phyloP scores from a whole-genome alignment of 2,888 invertebrate genomes.

The Nomada hirtipes region DNA sequence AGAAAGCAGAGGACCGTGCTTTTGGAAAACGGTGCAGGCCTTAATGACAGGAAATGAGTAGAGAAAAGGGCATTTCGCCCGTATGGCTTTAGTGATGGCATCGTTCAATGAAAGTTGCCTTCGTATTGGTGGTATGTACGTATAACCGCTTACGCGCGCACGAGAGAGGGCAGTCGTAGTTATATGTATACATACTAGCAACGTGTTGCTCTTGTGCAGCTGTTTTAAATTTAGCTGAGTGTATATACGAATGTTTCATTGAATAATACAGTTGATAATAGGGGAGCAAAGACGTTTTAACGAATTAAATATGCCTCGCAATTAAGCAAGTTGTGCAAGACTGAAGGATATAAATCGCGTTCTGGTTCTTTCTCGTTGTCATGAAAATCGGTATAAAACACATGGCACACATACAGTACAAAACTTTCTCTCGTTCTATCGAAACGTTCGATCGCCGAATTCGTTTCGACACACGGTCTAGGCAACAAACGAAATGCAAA shows the following conservation, averaged over 20 bases:
- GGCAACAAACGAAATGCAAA: background rate
- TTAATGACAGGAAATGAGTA: conserved; percentile 9
- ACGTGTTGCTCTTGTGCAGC: background rate
- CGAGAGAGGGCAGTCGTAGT: conserved; percentile 23
- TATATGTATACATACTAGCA: background rate
- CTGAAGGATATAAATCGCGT: background rate
- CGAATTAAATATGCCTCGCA: background rate
- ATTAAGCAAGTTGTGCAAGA: background rate
- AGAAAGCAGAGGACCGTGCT: background rate
- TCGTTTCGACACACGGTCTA: background rate
- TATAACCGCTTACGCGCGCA: conserved; percentile 2
- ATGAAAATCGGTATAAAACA: background rate
- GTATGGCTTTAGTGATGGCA: conserved; percentile 19
- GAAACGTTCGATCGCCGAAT: background rate
- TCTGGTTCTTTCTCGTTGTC: background rate
- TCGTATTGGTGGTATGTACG: conserved; percentile 20
- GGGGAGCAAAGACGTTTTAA: background rate
- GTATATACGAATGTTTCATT: background rate
- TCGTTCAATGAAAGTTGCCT: conserved; percentile 35
- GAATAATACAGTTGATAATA: too few relatives aligned
- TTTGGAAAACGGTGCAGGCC: background rate
- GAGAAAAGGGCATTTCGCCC: conserved; percentile 25
- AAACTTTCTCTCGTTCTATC: background rate
- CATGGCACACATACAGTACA: too few relatives aligned
- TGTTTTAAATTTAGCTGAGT: background rate